A percentile compares a stretch with the other conserved stretches of the same genome.
Evolutionary conservation across 64 coral and sea anemone genomes (phyloP).

Genomic region (Montipora capricornis): DNA sequence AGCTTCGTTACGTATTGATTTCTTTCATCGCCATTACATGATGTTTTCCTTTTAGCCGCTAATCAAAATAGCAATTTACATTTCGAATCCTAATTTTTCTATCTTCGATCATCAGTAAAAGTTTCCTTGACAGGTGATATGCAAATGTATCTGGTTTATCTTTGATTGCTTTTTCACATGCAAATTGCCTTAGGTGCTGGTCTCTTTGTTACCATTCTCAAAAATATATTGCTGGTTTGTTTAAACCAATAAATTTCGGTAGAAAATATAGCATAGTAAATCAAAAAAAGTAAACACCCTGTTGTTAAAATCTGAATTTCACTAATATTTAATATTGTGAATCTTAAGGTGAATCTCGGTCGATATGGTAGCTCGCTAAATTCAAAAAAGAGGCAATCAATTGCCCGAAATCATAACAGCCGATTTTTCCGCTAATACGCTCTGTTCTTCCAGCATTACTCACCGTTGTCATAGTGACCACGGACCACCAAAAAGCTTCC

Average conservation of each 20-base stretch:
- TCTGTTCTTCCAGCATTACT: conserved; percentile 76
- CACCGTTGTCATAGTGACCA: conserved; percentile 97
- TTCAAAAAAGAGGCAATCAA: not conserved
- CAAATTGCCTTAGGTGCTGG: not conserved
- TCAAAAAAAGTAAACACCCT: not conserved
- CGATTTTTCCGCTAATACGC: not conserved
- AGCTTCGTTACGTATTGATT: no score
- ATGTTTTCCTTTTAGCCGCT: not conserved
- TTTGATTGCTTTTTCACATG: not conserved
- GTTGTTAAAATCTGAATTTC: not conserved
- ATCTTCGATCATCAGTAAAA: not conserved
- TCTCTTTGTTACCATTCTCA: not conserved
- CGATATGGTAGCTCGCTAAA: not conserved
- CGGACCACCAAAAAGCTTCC: conserved; percentile 95
- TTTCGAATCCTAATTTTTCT: not conserved
- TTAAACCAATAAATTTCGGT: not conserved
- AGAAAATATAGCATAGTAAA: not conserved
- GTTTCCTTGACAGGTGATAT: not conserved
- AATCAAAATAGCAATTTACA: not conserved
- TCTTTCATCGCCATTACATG: no score
- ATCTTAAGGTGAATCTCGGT: not conserved
- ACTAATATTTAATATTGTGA: not conserved
- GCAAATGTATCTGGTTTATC: not conserved
- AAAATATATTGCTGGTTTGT: not conserved
- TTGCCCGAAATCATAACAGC: not conserved